Evolutionary conservation across 1,140 invertebrate genomes (phyloP), one percentile per base, ranked within the genome.

Genomic region (Drosophila sechellia): DNA sequence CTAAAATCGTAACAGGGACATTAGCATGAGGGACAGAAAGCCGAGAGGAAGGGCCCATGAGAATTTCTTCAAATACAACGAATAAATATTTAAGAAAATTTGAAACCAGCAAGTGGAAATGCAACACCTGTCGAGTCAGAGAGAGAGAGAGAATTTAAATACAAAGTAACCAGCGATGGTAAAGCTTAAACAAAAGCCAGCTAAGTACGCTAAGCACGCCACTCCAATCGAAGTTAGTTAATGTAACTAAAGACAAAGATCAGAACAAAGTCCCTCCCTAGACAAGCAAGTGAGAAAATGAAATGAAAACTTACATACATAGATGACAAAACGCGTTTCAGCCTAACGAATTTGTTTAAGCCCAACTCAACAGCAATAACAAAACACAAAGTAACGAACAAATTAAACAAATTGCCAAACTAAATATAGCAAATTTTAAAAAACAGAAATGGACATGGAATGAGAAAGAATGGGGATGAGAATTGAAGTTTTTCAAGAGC

Each of bases 41-140:
- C 31, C 42, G 25, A 61, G 15, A 55, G 48, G 31, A 48, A 15
- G 12, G 73, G 42, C 46, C 60, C 76, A 46, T 64, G 64, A 84
- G 76, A 87, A 90, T 90, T 84, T 90, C 31, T 90, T 90, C 87
- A 71, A 90, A 89, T 91, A 90, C 87, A 90, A 90, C 87, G 87
- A 90, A 90, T 90, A 87, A 80, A 75, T 75, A 49, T 77, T 79
- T 90, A 90, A 90, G 86, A 90, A 87, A 83, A 81, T 79, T 83
- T 61, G 58, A 72, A 75, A 81, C 61, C 56, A 45, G 53, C 42
- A 34, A 55, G 55, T n/a, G 42, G 43, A 43, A 74, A 65, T 50
- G 15, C 15, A 49, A 50, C 31, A 50, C n/a, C n/a, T 50, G 48
- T 50, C 48, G n/a, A 46, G 43, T 13, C 31, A 50, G 13, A 49